phyloP scores from a whole-genome alignment of 2,888 invertebrate genomes.

The Schrankia costaestrigalis region DNA sequence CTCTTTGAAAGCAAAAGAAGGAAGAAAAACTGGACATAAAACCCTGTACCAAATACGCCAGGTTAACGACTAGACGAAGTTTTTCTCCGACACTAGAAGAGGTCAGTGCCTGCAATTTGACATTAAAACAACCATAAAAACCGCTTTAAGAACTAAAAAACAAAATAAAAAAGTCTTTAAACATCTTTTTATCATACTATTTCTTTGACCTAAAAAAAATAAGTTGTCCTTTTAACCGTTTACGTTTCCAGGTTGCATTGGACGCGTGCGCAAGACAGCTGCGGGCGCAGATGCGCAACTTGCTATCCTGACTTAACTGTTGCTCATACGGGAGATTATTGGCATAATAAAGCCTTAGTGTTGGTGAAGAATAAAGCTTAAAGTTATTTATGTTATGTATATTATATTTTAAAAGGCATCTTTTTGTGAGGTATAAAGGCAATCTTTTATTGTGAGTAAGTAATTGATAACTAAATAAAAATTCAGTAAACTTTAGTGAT shows the following conservation, averaged over 20 bases:
- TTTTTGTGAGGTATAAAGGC: not conserved
- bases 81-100: no score
- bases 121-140: no score
- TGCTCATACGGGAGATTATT: constrained; percentile 22
- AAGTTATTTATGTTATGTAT: constrained; percentile 20
- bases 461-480: no score
- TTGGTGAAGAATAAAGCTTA: constrained; percentile 12
- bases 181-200: not conserved
- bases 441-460: no score
- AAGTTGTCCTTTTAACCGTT: constrained; percentile 30
- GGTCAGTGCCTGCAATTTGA: no score
- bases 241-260: constrained; percentile 16
- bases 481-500: no score
- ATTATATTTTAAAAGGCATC: not conserved
- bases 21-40: no score
- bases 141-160: no score
- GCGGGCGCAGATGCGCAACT: constrained; percentile 47
- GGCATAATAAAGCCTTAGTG: constrained; percentile 19
- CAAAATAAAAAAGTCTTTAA: no score
- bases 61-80: no score
- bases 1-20: no score
- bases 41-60: no score
- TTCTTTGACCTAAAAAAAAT: constrained; percentile 4
- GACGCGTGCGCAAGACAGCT: constrained; percentile 43
- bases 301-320: not conserved